Percentiles rank a stretch among this genome's conserved stretches.
phyloP scores from a whole-genome alignment of 2,113 vertebrate species.

The Odontesthes bonariensis region DNA sequence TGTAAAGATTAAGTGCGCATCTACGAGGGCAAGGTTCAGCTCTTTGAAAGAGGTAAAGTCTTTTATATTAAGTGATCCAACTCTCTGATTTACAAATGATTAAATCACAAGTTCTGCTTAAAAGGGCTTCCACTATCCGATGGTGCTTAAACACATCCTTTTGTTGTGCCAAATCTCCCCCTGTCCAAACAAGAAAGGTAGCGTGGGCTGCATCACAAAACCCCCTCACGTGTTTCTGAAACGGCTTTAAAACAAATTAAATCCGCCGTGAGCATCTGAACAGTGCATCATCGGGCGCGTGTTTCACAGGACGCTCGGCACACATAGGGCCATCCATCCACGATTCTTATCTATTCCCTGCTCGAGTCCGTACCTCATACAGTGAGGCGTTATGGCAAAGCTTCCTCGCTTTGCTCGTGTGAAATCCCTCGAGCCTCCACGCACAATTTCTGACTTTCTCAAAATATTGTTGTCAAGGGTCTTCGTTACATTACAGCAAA shows the following conservation, averaged over 20 bases:
- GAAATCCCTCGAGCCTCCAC: slow-evolving; percentile 4
- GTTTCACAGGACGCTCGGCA: neutral
- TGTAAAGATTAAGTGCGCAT: slow-evolving; percentile 48
- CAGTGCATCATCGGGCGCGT: no score
- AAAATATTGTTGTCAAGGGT: slow-evolving; percentile 26
- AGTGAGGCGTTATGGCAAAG: neutral
- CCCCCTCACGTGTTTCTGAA: neutral
- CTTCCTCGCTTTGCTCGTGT: neutral
- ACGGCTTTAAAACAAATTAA: neutral
- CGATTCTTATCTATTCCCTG: slow-evolving; percentile 13
- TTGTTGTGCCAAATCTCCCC: slow-evolving; percentile 11
- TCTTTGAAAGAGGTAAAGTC: slow-evolving; percentile 62
- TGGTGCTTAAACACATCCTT: neutral
- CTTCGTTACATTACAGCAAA: slow-evolving; percentile 32
- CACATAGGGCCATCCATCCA: slow-evolving; percentile 2
- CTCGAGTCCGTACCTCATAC: neutral
- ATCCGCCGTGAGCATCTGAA: neutral
- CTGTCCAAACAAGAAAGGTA: neutral
- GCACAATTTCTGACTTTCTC: neutral
- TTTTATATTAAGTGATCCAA: slow-evolving; percentile 60
- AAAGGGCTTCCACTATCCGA: slow-evolving; percentile 9
- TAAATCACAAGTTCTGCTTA: slow-evolving; percentile 46
- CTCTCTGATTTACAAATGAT: slow-evolving; percentile 62
- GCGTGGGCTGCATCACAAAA: neutral
- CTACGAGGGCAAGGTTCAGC: slow-evolving; percentile 51